Percentiles rank a stretch among this genome's conserved stretches.
Conservation (phyloP, 2,888 invertebrate species). For the Noctua janthina region DNA sequence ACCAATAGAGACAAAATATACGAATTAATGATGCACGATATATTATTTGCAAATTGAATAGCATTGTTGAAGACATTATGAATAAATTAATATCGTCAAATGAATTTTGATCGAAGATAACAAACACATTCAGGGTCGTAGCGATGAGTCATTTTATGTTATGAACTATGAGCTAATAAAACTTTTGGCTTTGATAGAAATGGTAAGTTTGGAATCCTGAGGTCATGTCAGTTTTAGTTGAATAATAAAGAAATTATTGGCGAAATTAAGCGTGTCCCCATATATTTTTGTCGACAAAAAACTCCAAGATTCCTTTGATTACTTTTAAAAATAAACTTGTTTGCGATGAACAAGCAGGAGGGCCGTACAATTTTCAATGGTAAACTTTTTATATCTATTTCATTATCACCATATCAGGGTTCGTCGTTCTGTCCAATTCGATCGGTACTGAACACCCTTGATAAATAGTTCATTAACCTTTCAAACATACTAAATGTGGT, state of each 20-base stretch:
- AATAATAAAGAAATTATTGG: background rate
- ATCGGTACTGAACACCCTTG: slow-evolving; percentile 13
- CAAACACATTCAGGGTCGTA: slow-evolving; percentile 34
- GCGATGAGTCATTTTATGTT: slow-evolving; percentile 16
- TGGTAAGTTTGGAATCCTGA: background rate
- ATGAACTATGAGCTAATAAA: background rate
- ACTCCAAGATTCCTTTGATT: background rate
- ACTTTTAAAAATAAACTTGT: background rate
- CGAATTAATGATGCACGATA: slow-evolving; percentile 17
- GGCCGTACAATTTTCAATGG: background rate
- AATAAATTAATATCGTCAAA: slow-evolving; percentile 4
- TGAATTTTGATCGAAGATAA: slow-evolving; percentile 20
- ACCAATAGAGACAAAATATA: background rate
- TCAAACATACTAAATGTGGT: slow-evolving; percentile 17
- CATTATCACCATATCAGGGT: background rate
- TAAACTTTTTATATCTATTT: background rate
- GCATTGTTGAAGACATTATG: background rate
- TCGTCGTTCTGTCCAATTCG: slow-evolving; percentile 16
- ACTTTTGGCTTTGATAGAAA: slow-evolving; percentile 8
- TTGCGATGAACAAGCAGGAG: background rate
- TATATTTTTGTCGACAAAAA: no score
- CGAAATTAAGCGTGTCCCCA: background rate
- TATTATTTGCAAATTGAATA: slow-evolving; percentile 15
- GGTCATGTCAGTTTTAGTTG: background rate
- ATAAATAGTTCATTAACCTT: slow-evolving; percentile 47